Conservation (phyloP, 2,888 invertebrate genomes). For the Pardosa pseudoannulata region DNA sequence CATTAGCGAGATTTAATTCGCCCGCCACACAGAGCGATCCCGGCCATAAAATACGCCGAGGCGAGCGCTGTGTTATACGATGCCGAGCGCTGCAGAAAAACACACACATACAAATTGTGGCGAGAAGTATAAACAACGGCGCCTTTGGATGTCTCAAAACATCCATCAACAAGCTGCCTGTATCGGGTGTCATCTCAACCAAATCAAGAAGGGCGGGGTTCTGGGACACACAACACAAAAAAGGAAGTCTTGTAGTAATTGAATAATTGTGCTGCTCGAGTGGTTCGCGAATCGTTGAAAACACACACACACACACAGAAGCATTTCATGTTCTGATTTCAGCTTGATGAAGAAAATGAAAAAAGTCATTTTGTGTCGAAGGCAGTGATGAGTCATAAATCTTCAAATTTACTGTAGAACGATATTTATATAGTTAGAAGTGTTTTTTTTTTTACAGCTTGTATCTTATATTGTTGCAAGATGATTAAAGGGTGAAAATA, state of each 20-base stretch:
- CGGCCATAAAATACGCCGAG: background rate
- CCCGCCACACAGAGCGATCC: background rate
- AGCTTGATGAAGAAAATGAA: too few species aligned
- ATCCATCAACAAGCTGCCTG: background rate
- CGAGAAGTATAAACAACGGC: conserved; percentile 9
- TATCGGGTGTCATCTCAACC: background rate
- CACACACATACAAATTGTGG: conserved; percentile 1
- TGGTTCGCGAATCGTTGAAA: too few species aligned
- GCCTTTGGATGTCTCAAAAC: conserved; percentile 6
- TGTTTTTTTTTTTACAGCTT: too few species aligned
- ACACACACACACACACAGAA: too few species aligned
- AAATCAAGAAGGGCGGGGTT: background rate
- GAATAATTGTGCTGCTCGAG: background rate
- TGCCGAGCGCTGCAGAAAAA: background rate
- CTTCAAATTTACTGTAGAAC: too few species aligned
- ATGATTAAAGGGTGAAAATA: too few species aligned
- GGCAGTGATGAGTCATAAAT: too few species aligned
- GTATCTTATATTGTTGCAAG: too few species aligned
- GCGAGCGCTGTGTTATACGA: background rate
- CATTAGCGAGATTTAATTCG: conserved; percentile 1
- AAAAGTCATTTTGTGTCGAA: too few species aligned
- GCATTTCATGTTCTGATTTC: too few species aligned
- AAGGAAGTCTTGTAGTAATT: background rate
- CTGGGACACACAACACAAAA: background rate
- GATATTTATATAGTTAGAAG: too few species aligned